Base-by-base conservation (phyloP, 2,797 vertebrate genomes). In the Pristis pectinata region DNA sequence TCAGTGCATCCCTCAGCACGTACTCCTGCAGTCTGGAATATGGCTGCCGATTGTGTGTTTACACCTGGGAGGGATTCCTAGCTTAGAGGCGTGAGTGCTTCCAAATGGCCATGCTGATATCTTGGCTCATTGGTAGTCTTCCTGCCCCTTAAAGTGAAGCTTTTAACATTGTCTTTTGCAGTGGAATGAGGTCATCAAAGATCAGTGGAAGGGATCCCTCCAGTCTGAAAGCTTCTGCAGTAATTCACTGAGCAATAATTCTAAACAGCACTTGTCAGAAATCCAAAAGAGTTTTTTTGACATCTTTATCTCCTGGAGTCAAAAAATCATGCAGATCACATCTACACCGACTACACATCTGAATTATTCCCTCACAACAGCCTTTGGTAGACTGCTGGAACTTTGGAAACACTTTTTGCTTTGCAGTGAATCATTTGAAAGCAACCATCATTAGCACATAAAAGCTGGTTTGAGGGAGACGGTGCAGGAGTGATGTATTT, bases 391-490 rank as follows among this genome's bases (percentile, higher is more conserved):
- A 64, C 6, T 61, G 34, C 53, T 61, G 34, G 56, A 64, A 59
- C 56, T 34, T n/a, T 64, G 56, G 19, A 89, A 59, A 37, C 30
- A n/a, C 59, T 34, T 37, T 64, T 24, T 67, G 64, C 56, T 64
- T 64, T 7, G n/a, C 87, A 91, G 34, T 91, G n/a, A 91, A 67
- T 91, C 64, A 41, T 67, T 67, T 37, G 19, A 11, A 67, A 91
- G 87, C 61, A 61, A 61, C 17, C 37, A 67, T 24, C 7, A 41
- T 67, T 91, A 67, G 6, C 59, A 93, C 53, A 49, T 94, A 76
- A 53, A 94, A 76, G 27, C 92, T 53, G 70, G 44, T 76, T 93
- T 94, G 27, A 76, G 27, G 91, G 91, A 67, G 64, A 93, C 93
- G 37, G 34, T 41, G 44, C n/a, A 8, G 22, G 9, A 93, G 37